Evolutionary conservation across 2,888 invertebrate species (phyloP).

Genomic region (Trachelus tabidus): DNA sequence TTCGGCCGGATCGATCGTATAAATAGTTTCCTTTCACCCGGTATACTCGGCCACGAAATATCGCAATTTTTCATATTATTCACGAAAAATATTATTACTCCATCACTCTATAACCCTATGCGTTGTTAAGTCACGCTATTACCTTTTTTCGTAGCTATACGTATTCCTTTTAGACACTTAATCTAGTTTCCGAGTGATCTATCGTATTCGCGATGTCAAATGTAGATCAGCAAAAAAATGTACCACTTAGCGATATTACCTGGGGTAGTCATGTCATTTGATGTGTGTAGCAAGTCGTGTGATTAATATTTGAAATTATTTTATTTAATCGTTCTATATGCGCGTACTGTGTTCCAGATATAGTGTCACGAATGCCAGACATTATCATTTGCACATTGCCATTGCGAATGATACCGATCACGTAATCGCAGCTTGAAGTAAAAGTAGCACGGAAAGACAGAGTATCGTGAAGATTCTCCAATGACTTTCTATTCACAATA

Average conservation of each 20-base stretch:
- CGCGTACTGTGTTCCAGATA: too few species aligned
- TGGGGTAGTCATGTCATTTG: too few species aligned
- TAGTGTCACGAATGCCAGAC: too few species aligned
- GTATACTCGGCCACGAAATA: background rate
- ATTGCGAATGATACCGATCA: background rate
- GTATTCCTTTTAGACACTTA: background rate
- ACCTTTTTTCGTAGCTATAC: background rate
- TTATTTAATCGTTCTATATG: too few species aligned
- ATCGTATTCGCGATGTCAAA: background rate
- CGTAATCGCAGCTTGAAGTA: background rate
- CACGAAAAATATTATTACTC: background rate
- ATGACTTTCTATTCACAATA: background rate
- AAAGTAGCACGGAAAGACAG: background rate
- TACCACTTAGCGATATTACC: background rate
- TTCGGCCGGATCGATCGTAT: background rate
- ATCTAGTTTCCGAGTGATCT: background rate
- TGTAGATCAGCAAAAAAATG: background rate
- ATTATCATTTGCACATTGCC: background rate
- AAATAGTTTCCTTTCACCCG: background rate
- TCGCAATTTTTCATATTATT: too few species aligned
- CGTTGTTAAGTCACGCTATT: background rate
- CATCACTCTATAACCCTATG: background rate
- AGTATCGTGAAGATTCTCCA: background rate
- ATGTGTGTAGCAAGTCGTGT: too few species aligned
- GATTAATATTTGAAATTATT: too few species aligned